phyloP scores from a whole-genome alignment of 2,888 invertebrate species.

The Aphidoletes aphidimyza region DNA sequence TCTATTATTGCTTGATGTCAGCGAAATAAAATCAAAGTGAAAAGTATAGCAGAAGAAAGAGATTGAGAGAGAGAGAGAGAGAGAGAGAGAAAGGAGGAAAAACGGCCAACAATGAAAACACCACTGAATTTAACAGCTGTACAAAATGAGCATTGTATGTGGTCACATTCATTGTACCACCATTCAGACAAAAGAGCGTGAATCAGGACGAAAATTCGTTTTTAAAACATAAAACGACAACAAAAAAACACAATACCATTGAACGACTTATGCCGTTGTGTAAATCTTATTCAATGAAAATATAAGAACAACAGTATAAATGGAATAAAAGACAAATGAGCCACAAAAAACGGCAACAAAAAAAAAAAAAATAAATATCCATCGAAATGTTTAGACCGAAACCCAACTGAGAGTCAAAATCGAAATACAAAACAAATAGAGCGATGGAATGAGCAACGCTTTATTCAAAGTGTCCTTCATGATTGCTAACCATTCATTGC shows the following conservation, averaged over 20 bases:
- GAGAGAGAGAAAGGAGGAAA: background rate
- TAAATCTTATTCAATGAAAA: conserved; percentile 33
- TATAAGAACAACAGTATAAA: background rate
- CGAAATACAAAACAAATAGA: background rate
- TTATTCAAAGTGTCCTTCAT: background rate
- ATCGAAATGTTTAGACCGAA: background rate
- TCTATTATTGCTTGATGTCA: background rate
- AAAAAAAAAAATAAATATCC: background rate
- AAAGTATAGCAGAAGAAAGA: background rate
- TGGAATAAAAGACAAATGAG: background rate
- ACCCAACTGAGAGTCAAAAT: background rate
- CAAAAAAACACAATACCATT: background rate
- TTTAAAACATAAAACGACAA: background rate
- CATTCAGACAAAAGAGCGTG: too few relatives aligned
- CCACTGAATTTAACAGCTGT: conserved; percentile 4
- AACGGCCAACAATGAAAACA: background rate
- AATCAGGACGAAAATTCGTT: too few relatives aligned
- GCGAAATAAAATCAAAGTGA: background rate
- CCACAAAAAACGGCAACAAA: background rate
- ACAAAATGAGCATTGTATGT: background rate
- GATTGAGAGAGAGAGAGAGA: background rate
- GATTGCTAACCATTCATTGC: background rate
- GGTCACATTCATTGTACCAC: too few relatives aligned
- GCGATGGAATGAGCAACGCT: background rate
- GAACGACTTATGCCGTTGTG: background rate